These are phyloP conservation scores for Chironomus striatipennis DNA, from an alignment of 1,140 invertebrate genomes.

Conservation along the genomic window DNA sequence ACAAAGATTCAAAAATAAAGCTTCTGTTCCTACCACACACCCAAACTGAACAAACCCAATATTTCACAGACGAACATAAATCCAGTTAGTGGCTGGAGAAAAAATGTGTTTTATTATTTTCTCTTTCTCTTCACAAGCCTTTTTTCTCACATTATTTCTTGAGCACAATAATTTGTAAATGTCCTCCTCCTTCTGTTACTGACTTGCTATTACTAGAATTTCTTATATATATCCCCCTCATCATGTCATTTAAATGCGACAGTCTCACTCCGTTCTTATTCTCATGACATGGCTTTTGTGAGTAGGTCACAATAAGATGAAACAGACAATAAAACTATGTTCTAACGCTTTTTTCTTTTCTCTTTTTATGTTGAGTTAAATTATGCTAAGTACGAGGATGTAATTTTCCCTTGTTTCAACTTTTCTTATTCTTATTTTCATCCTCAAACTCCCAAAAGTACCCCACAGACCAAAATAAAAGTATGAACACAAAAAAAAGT, in stretches of 20 bases:
- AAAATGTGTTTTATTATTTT: background rate
- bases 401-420: background rate
- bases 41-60: background rate
- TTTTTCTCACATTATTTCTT: slow-evolving; percentile 4
- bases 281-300: background rate
- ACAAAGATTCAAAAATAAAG: too few species aligned
- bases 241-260: slow-evolving; percentile 8
- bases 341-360: background rate
- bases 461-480: too few species aligned
- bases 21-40: background rate
- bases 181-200: slow-evolving; percentile 11
- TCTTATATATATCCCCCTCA: background rate
- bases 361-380: background rate
- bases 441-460: too few species aligned
- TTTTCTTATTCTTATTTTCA: too few species aligned
- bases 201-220: background rate
- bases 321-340: slow-evolving; percentile 9
- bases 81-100: too few species aligned
- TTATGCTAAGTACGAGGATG: slow-evolving; percentile 10
- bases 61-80: background rate
- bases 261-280: background rate
- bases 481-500: too few species aligned
- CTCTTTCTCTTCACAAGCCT: background rate
- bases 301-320: background rate
- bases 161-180: slow-evolving; percentile 2